These are phyloP conservation scores for Cheilosia scutellata DNA, from an alignment of 2,888 invertebrate species.

Conservation along the genomic window DNA sequence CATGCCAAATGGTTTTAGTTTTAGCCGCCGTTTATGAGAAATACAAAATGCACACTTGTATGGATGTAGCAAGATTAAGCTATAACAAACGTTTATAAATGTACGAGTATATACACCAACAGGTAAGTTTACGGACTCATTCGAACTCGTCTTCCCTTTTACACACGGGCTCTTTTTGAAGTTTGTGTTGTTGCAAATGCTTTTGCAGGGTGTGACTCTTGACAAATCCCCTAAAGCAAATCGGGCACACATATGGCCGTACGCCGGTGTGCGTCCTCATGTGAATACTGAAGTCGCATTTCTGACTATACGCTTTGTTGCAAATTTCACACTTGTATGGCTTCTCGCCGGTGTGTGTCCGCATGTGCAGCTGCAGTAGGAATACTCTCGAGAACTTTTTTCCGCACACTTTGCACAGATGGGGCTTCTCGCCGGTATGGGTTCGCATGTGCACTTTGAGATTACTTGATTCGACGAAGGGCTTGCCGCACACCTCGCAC, in stretches of 20 bases:
- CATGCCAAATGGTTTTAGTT: too few relatives aligned
- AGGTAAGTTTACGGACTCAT: too few relatives aligned
- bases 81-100: too few relatives aligned
- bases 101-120: too few relatives aligned
- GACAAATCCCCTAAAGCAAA: conserved; percentile 80
- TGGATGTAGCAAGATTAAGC: too few relatives aligned
- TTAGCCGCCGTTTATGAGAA: too few relatives aligned
- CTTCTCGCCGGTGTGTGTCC: conserved; percentile 84
- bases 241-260: conserved; percentile 78
- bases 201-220: conserved; percentile 77
- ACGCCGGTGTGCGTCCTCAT: conserved; percentile 81
- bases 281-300: conserved; percentile 62
- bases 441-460: conserved; percentile 80
- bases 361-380: conserved; percentile 83
- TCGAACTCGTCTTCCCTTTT: too few relatives aligned
- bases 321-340: conserved; percentile 70
- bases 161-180: too few relatives aligned
- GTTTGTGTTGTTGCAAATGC: conserved; percentile 65
- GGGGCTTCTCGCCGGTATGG: conserved; percentile 82
- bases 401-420: conserved; percentile 80
- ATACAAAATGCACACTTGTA: too few relatives aligned
- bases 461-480: conserved; percentile 81
- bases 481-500: conserved; percentile 80
- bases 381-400: conserved; percentile 81
- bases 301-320: conserved; percentile 55